Conservation (phyloP, 2,888 invertebrate species). For the Cylindroiulus punctatus region DNA sequence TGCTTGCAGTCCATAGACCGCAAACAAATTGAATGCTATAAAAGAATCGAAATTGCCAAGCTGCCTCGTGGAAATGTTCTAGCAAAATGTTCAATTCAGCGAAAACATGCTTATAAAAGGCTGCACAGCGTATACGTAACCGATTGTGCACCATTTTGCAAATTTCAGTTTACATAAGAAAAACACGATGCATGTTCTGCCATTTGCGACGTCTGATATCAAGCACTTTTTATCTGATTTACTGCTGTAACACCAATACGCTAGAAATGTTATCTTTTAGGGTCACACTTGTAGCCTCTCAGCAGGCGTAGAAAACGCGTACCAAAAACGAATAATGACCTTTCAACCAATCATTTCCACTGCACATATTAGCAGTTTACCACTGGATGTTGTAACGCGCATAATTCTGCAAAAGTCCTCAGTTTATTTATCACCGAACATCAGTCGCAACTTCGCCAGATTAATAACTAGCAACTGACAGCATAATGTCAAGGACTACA, state of each 20-base stretch:
- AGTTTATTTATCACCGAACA: neutral
- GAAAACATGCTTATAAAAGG: neutral
- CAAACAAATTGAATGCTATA: too few relatives aligned
- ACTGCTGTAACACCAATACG: neutral
- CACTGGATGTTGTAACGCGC: neutral
- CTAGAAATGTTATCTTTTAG: neutral
- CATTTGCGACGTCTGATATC: neutral
- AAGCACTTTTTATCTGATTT: slow-evolving; percentile 7
- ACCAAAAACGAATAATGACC: neutral
- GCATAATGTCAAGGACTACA: slow-evolving; percentile 9
- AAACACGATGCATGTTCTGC: neutral
- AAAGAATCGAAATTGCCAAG: too few relatives aligned
- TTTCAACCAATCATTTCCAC: neutral
- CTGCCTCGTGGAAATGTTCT: too few relatives aligned
- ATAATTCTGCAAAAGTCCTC: neutral
- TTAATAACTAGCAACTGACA: neutral
- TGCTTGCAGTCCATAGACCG: too few relatives aligned
- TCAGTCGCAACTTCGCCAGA: neutral
- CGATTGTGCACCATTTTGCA: neutral
- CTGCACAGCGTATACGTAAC: neutral
- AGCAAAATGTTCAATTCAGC: too few relatives aligned
- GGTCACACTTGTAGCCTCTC: neutral
- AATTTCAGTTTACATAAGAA: neutral
- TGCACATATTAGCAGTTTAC: neutral
- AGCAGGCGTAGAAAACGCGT: neutral